Evolutionary conservation across 2,888 invertebrate species (phyloP).

Genomic region (Polyommatus icarus): DNA sequence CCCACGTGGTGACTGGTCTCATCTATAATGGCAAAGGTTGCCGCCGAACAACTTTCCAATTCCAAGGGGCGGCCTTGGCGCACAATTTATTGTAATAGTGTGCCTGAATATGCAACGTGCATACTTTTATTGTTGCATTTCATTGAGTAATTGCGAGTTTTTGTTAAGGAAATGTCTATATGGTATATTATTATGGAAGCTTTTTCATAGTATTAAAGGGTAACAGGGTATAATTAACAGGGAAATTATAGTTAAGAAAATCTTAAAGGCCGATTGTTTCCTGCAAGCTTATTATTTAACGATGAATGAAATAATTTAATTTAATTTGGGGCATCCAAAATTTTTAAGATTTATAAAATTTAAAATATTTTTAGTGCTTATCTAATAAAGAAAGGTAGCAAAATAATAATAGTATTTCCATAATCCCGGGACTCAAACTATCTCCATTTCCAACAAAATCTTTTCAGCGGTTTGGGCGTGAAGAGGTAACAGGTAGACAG

Average conservation of each 20-base stretch:
- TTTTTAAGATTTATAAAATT: too few species aligned
- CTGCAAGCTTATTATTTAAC: not conserved
- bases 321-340: too few species aligned
- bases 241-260: not conserved
- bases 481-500: too few species aligned
- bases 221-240: too few species aligned
- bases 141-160: not conserved
- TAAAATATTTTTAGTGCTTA: too few species aligned
- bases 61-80: constrained; percentile 69
- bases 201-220: not conserved
- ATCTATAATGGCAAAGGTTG: constrained; percentile 51
- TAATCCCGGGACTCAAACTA: too few species aligned
- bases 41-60: constrained; percentile 72
- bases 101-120: constrained; percentile 11
- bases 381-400: too few species aligned
- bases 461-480: too few species aligned
- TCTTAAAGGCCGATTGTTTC: not conserved
- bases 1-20: constrained; percentile 45
- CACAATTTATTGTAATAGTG: constrained; percentile 42
- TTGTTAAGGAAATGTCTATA: not conserved
- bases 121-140: constrained; percentile 16
- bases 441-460: too few species aligned
- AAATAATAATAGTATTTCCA: too few species aligned
- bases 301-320: too few species aligned
- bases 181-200: not conserved